Conservation (phyloP, 2,888 invertebrate genomes). For the Agelastica alni region DNA sequence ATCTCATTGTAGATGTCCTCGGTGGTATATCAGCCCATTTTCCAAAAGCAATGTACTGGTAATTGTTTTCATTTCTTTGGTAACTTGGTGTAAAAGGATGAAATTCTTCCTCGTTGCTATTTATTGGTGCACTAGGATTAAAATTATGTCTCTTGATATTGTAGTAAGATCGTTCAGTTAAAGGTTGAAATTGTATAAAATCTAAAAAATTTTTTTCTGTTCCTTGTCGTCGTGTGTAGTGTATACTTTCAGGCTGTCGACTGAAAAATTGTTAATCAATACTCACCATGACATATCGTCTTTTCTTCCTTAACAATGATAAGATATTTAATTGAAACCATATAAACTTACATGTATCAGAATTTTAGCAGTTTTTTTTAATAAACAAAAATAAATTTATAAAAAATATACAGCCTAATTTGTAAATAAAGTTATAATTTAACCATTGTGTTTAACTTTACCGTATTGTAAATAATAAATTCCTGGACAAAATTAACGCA, state of each 20-base stretch:
- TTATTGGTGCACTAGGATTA: conserved; percentile 22
- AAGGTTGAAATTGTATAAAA: conserved; percentile 15
- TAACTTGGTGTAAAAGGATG: conserved; percentile 28
- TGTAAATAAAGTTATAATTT: too few relatives aligned
- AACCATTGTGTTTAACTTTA: too few relatives aligned
- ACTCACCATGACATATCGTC: conserved; percentile 9
- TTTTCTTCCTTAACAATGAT: conserved; percentile 1
- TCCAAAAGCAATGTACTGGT: conserved; percentile 17
- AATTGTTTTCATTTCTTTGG: conserved; percentile 25
- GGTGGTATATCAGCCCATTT: conserved; percentile 12
- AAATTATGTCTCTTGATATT: conserved; percentile 18
- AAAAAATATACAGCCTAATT: too few relatives aligned
- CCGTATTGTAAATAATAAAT: too few relatives aligned
- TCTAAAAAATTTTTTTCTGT: conserved; percentile 12
- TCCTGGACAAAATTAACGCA: too few relatives aligned
- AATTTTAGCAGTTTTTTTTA: too few relatives aligned
- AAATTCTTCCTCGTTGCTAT: conserved; percentile 18
- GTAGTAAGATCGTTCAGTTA: conserved; percentile 7
- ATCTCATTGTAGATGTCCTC: conserved; percentile 14
- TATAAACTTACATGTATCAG: too few relatives aligned
- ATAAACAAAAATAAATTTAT: too few relatives aligned
- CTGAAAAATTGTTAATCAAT: conserved; percentile 32
- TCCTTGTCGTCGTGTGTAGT: conserved; percentile 12
- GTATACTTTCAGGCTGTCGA: conserved; percentile 24
- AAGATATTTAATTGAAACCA: conserved; percentile 13